phyloP scores from a whole-genome alignment of 2,113 vertebrate species.

The Acanthisitta chloris region DNA sequence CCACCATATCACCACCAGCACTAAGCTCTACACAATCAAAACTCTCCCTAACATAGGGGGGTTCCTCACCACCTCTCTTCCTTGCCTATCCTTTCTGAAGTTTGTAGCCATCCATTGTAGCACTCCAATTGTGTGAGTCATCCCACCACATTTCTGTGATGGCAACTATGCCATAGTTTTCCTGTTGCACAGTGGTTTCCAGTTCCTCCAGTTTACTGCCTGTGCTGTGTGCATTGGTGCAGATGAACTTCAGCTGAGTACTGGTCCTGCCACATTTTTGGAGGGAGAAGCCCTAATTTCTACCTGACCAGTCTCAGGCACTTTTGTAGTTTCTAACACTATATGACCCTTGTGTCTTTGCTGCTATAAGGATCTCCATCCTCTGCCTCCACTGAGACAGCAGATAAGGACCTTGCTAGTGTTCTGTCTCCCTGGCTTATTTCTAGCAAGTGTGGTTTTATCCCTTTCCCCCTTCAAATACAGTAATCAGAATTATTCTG shows the following conservation, averaged over 20 bases:
- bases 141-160: neutral
- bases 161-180: neutral
- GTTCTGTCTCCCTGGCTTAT: neutral
- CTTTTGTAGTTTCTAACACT: neutral
- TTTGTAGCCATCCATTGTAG: neutral
- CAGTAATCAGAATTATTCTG: neutral
- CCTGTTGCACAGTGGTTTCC: neutral
- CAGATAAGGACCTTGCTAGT: accelerated
- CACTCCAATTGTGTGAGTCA: neutral
- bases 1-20: neutral
- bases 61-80: neutral
- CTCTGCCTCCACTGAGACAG: neutral
- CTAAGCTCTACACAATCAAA: neutral
- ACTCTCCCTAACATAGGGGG: neutral
- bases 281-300: neutral
- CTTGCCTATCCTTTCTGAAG: neutral
- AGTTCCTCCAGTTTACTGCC: neutral
- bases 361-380: neutral
- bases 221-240: neutral
- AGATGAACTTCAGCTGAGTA: neutral
- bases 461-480: neutral
- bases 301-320: neutral
- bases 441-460: neutral
- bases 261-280: neutral
- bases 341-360: neutral